phyloP scores from a whole-genome alignment of 2,113 vertebrate species.

The Guaruba guarouba region DNA sequence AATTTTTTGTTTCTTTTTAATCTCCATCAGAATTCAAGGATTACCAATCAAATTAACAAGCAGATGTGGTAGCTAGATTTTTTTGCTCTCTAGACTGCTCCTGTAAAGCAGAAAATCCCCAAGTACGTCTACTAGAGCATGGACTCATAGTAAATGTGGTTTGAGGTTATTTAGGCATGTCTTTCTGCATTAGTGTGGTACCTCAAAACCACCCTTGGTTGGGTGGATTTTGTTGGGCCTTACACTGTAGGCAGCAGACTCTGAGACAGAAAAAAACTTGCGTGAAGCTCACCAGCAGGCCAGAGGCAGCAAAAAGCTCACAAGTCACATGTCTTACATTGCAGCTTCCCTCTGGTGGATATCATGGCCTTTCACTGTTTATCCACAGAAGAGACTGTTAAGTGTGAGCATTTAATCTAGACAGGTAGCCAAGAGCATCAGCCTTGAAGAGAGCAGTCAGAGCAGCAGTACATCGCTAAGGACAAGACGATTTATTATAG shows the following conservation, averaged over 20 bases:
- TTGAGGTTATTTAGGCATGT: background rate
- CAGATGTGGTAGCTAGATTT: background rate
- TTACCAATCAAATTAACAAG: background rate
- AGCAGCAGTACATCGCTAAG: background rate
- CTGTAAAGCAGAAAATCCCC: background rate
- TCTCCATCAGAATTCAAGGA: background rate
- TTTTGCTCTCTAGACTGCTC: background rate
- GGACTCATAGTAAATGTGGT: background rate
- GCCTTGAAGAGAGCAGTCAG: background rate
- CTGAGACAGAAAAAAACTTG: background rate
- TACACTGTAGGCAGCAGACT: background rate
- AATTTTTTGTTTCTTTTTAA: background rate
- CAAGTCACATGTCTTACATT: background rate
- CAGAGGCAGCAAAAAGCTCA: background rate
- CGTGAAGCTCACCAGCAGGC: background rate
- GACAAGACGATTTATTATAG: background rate
- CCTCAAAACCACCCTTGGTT: background rate
- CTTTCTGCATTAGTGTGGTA: background rate
- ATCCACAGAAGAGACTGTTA: background rate
- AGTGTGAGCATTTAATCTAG: background rate
- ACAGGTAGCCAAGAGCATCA: background rate
- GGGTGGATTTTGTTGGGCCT: background rate
- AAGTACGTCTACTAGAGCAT: background rate
- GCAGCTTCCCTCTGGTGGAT: background rate
- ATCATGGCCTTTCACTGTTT: background rate